phyloP scores from a whole-genome alignment of 2,797 vertebrate species.

The Pristis pectinata region DNA sequence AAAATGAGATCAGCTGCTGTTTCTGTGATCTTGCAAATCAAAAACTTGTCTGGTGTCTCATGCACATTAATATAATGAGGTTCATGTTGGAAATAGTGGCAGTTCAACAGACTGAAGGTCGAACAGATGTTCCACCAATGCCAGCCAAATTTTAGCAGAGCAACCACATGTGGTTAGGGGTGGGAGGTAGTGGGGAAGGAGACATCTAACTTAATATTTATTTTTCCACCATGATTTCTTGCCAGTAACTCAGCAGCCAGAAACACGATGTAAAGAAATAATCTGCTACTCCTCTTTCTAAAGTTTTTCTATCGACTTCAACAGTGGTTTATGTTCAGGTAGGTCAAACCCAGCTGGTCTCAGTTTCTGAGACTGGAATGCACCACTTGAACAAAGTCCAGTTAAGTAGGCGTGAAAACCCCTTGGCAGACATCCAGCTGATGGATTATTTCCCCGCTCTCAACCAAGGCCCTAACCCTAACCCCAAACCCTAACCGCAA shows the following conservation, averaged over 20 bases:
- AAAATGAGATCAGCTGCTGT: neutral
- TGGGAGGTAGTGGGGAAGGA: neutral
- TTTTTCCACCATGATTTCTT: neutral
- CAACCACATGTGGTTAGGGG: neutral
- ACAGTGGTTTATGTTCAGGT: neutral
- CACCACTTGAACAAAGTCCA: neutral
- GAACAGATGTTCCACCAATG: neutral
- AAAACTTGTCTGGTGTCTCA: neutral
- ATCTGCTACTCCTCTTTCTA: neutral
- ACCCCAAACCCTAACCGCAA: neutral
- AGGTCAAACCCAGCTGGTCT: neutral
- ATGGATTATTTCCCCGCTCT: neutral
- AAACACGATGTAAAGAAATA: neutral
- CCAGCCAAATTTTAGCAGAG: neutral
- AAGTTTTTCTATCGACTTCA: neutral
- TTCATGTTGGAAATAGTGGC: neutral
- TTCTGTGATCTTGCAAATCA: neutral
- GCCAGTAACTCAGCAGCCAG: neutral
- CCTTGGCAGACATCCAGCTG: neutral
- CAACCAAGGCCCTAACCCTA: neutral
- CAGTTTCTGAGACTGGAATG: neutral
- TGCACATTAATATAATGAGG: neutral
- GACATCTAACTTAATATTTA: neutral
- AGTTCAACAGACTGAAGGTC: neutral
- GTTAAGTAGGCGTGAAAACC: neutral